Evolutionary conservation across 2,888 invertebrate genomes (phyloP), one percentile per base, ranked within the genome.

Genomic region (Trisateles emortualis): DNA sequence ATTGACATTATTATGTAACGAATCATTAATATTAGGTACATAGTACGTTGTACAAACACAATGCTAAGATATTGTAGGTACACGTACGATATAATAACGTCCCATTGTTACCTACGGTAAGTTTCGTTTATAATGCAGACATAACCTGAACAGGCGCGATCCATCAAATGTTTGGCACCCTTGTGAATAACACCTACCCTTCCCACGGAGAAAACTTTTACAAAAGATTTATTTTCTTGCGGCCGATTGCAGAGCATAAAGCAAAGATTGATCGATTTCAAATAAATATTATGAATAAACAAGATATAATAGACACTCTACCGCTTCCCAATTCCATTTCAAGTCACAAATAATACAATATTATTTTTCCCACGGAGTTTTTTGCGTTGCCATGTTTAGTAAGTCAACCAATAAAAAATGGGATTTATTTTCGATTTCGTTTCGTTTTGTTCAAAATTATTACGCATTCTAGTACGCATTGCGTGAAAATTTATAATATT

Each of bases 131-230:
- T 38, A 30, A 52, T 52, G 41, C 41, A 41, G 14, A n/a, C 36
- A 52, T 46, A 45, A 45, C 45, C 40, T 46, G 13, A 41, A 41
- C 29, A 46, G 36, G 75, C 73, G 78, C 84, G 83, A 92, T 92
- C 91, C 87, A 91, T 91, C 91, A 91, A 79, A 68, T 74, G 74
- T 74, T 76, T 87, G 88, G 86, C 88, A 85, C 77, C 76, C 84
- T 89, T 86, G 88, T 92, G 90, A 90, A 90, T 90, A 89, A 89
- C 86, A 87, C 84, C 86, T 84, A 87, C 84, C 85, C 84, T 86
- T 88, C 81, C 83, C 79, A 79, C 79, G 81, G 72, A 84, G 86
- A 83, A 86, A 89, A 89, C 79, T 90, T 89, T 83, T 81, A 89
- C 87, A 90, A 90, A 90, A 89, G 87, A 90, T 91, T 90, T 90